Evolutionary conservation across 2,797 vertebrate species (phyloP).

Genomic region (Sus cebifrons): DNA sequence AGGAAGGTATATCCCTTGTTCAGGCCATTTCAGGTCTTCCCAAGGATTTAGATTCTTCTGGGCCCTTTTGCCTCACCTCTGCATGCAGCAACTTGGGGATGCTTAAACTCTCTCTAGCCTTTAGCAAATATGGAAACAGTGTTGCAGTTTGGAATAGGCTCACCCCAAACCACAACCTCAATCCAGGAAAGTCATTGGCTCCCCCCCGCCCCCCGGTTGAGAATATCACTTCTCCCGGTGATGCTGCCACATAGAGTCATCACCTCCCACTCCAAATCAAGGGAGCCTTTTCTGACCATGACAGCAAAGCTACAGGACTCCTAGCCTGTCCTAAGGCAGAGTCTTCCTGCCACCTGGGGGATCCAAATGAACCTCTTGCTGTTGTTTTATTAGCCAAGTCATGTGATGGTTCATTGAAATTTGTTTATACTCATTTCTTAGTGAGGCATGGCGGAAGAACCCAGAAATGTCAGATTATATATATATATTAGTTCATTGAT

Average conservation of each 20-base stretch:
- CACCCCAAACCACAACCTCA: neutral
- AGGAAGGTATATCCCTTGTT: neutral
- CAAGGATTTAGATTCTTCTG: neutral
- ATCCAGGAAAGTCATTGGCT: neutral
- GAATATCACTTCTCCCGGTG: neutral
- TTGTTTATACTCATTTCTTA: neutral
- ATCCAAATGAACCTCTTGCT: neutral
- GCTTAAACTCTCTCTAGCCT: neutral
- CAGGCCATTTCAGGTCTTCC: neutral
- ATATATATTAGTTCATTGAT: neutral
- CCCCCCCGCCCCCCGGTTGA: neutral
- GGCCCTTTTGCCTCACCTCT: neutral
- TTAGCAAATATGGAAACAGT: neutral
- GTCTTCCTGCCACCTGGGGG: neutral
- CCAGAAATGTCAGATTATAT: neutral
- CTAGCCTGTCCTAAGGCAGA: neutral
- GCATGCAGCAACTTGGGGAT: neutral
- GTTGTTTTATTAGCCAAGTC: neutral
- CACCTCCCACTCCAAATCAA: neutral
- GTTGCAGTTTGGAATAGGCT: neutral
- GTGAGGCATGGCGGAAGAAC: neutral
- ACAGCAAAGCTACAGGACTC: neutral
- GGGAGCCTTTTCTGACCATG: neutral
- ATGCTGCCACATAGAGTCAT: neutral
- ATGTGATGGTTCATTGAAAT: slow-evolving; percentile 29